Conservation (phyloP, 2,888 invertebrate species). For the Lysandra coridon region DNA sequence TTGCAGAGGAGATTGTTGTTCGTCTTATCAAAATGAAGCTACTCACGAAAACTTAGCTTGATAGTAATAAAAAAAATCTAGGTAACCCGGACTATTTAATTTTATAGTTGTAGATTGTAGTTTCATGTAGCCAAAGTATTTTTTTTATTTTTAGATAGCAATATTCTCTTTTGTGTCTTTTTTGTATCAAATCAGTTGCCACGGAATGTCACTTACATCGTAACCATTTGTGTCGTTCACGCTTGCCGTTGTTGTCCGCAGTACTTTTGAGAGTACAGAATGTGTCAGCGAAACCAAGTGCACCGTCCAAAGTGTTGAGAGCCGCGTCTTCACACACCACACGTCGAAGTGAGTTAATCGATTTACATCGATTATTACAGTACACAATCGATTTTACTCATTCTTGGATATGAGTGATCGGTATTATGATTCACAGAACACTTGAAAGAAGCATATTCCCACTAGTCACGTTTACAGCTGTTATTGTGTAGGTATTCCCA, state of each 20-base stretch:
- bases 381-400: not conserved
- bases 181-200: conserved; percentile 33
- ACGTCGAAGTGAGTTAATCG: conserved; percentile 69
- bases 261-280: conserved; percentile 79
- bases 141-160: not conserved
- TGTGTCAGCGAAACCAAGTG: conserved; percentile 73
- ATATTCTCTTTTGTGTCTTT: not conserved
- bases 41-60: too few relatives aligned
- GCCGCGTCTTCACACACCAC: conserved; percentile 74
- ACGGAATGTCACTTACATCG: conserved; percentile 27
- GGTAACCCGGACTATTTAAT: too few relatives aligned
- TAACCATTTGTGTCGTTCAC: conserved; percentile 47
- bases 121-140: not conserved
- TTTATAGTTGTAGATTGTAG: not conserved
- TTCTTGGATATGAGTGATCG: not conserved
- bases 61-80: too few relatives aligned
- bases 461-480: not conserved
- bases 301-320: conserved; percentile 74
- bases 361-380: not conserved
- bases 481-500: not conserved
- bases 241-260: conserved; percentile 75
- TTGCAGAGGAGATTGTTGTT: too few relatives aligned
- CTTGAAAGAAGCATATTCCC: not conserved
- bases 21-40: too few relatives aligned
- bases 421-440: not conserved